Evolutionary conservation across 2,113 vertebrate species (phyloP), one percentile per base, ranked within the genome.

Genomic region (Lipotes vexillifer): DNA sequence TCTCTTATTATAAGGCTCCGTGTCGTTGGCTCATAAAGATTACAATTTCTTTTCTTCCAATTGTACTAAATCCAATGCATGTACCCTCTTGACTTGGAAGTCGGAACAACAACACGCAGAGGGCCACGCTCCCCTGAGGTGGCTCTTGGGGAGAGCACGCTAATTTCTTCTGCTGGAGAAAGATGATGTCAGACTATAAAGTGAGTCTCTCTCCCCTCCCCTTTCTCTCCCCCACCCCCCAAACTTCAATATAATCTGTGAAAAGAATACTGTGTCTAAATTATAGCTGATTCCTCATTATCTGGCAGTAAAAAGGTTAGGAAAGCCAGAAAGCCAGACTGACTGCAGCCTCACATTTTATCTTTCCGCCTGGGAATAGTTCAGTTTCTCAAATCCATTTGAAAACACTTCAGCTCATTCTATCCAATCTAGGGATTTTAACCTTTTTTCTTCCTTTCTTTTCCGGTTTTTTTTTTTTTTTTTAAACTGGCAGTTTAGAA

Each of bases 11-110:
- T 97, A 98, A 98, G 98, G 95, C 96, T 97, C 95, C 63, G 86
- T 97, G 98, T 98, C 96, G 44, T 97, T 98, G 98, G 97, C 98
- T 98, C 97, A 80, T 98, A 98, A 98, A 98, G 98, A 98, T 98
- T 97, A 98, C 98, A 91, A 97, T 98, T 98, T 98, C 98, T 98
- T 97, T 97, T 97, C 98, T 98, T 98, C 97, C 98, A 97, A 74
- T 97, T 98, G 98, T 96, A 97, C 98, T 99, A 98, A 99, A 99
- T 99, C 98, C 98, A 91, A 92, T 96, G 98, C 98, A 98, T 98
- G 98, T 96, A 98, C 97, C 97, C 98, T 98, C 98, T 98, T 97
- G 98, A 98, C 98, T 98, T 98, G 94, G 97, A 98, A 98, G 98
- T 97, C 84, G 77, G 98, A 98, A 98, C 98, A 98, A 98, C 98